Percentiles rank a stretch among this genome's conserved stretches.
phyloP scores from a whole-genome alignment of 2,113 vertebrate species.

The Ciconia maguari region DNA sequence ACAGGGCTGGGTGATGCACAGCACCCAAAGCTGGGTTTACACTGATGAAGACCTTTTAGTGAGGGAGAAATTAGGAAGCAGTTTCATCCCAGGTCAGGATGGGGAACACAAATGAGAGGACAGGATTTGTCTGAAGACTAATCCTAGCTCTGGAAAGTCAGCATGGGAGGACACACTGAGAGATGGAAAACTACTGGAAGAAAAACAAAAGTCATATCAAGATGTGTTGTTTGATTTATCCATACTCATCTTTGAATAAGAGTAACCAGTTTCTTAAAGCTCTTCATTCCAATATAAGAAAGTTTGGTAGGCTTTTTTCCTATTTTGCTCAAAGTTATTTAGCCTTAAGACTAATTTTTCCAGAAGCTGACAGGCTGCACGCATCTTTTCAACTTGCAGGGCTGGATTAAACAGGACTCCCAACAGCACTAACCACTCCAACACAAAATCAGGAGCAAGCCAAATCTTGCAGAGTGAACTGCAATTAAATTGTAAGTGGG shows the following conservation, averaged over 20 bases:
- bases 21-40: background rate
- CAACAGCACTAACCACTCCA: background rate
- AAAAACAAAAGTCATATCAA: background rate
- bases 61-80: background rate
- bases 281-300: background rate
- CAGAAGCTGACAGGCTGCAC: background rate
- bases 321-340: background rate
- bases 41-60: background rate
- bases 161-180: background rate
- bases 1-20: background rate
- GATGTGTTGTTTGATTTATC: background rate
- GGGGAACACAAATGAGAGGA: background rate
- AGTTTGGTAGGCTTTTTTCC: background rate
- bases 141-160: background rate
- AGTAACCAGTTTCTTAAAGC: background rate
- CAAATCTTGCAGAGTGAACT: background rate
- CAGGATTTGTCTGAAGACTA: background rate
- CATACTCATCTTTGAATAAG: background rate
- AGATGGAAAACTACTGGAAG: background rate
- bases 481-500: background rate
- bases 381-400: background rate
- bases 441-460: background rate
- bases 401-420: background rate
- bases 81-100: background rate
- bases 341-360: background rate